phyloP scores from a whole-genome alignment of 2,797 vertebrate species.

The Sarcoramphus papa region DNA sequence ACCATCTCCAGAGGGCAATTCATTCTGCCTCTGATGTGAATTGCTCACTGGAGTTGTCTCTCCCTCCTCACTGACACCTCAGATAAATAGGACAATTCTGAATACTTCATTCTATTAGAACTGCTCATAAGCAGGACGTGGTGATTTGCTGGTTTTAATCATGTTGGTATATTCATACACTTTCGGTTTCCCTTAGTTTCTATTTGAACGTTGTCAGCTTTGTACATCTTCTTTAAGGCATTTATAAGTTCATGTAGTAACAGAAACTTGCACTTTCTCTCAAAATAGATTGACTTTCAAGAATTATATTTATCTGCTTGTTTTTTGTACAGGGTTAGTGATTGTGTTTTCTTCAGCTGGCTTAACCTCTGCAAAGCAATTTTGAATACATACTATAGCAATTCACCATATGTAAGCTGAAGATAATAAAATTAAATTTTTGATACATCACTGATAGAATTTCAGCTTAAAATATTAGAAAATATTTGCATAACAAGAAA shows the following conservation, averaged over 20 bases:
- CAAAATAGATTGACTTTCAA: background rate
- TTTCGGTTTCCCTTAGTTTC: background rate
- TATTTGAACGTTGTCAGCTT: background rate
- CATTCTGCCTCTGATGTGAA: background rate
- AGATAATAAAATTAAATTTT: background rate
- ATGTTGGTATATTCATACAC: fast-evolving
- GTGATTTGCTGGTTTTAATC: background rate
- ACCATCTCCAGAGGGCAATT: background rate
- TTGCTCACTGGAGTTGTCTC: background rate
- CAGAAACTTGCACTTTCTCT: background rate
- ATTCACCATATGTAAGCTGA: background rate
- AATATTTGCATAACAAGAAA: background rate
- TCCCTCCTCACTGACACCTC: background rate
- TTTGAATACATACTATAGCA: background rate
- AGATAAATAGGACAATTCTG: background rate
- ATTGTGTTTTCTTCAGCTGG: background rate
- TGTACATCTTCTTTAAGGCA: background rate
- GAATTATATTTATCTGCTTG: background rate
- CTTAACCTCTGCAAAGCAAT: background rate
- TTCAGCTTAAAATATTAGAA: background rate
- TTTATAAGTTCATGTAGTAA: background rate
- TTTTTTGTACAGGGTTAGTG: background rate
- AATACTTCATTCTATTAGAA: background rate
- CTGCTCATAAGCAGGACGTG: background rate
- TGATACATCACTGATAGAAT: background rate